A percentile compares a stretch with the other conserved stretches of the same genome.
These are phyloP conservation scores for Drosophila diplacantha DNA, from an alignment of 2,888 invertebrate species.

Conservation along the genomic window DNA sequence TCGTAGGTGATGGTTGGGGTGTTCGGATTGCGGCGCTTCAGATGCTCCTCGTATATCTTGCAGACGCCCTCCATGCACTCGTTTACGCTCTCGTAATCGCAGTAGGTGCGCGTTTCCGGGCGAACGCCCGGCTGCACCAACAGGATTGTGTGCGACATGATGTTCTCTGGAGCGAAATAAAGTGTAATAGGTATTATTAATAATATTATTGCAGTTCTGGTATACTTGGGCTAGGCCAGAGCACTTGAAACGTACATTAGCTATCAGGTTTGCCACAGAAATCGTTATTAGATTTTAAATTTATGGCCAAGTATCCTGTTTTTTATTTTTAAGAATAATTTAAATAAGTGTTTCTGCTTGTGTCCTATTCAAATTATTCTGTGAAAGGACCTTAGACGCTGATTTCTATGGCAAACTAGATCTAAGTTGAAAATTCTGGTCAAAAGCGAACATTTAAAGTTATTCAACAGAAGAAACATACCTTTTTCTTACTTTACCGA, in stretches of 20 bases:
- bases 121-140: slow-evolving; percentile 95
- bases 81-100: slow-evolving; percentile 98
- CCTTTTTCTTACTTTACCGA: neutral
- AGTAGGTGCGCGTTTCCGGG: slow-evolving; percentile 97
- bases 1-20: slow-evolving; percentile 99
- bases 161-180: neutral
- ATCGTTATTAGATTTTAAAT: neutral
- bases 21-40: slow-evolving; percentile 96
- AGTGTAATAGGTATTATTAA: neutral
- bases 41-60: slow-evolving; percentile 98
- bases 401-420: too few relatives aligned
- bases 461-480: neutral
- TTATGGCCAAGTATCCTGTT: neutral
- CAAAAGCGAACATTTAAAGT: too few relatives aligned
- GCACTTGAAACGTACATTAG: too few relatives aligned
- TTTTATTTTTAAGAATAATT: too few relatives aligned
- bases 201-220: too few relatives aligned
- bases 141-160: slow-evolving; percentile 95
- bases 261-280: too few relatives aligned
- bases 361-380: too few relatives aligned
- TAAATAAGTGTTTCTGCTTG: too few relatives aligned
- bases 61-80: slow-evolving; percentile 99
- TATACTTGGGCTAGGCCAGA: too few relatives aligned
- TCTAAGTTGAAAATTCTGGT: too few relatives aligned
- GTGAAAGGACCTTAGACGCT: too few relatives aligned